Evolutionary conservation across 30 jellyfish, hydroid and myxozoan genomes (phyloP).

Genomic region (Turritopsis dohrnii): DNA sequence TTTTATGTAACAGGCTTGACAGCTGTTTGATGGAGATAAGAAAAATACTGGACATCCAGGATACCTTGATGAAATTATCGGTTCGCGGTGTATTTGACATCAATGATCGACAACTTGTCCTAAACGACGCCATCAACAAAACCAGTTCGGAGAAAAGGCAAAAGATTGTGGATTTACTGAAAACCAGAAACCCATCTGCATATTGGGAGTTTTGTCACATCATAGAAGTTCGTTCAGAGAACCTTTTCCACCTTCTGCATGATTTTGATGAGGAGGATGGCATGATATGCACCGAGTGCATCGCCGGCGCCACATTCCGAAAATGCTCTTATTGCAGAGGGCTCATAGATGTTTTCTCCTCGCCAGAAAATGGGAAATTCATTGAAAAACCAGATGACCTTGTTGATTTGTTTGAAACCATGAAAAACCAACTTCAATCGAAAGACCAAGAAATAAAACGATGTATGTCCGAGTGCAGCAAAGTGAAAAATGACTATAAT

Average conservation of each 20-base stretch:
- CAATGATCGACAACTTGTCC: constrained; percentile 13
- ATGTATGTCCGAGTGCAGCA: neutral
- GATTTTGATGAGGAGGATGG: neutral
- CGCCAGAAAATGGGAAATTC: constrained; percentile 2
- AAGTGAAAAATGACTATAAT: neutral
- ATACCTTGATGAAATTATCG: neutral
- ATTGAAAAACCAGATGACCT: neutral
- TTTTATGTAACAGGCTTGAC: neutral
- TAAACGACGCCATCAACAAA: neutral
- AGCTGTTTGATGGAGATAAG: neutral
- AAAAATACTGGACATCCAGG: neutral
- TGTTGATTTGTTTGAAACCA: neutral
- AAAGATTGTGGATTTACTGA: neutral
- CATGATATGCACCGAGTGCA: neutral
- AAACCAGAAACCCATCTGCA: neutral
- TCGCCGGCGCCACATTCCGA: neutral
- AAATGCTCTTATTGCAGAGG: constrained; percentile 5
- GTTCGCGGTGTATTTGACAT: constrained; percentile 7
- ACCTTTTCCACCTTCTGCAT: neutral
- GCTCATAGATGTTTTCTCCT: neutral
- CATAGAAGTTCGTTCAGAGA: neutral
- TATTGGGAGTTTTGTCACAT: constrained; percentile 19
- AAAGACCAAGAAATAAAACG: neutral
- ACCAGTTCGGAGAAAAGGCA: constrained; percentile 1
- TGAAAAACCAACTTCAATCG: neutral